phyloP scores from a whole-genome alignment of 92 coral and sea anemone genomes.

The Ricordea florida region DNA sequence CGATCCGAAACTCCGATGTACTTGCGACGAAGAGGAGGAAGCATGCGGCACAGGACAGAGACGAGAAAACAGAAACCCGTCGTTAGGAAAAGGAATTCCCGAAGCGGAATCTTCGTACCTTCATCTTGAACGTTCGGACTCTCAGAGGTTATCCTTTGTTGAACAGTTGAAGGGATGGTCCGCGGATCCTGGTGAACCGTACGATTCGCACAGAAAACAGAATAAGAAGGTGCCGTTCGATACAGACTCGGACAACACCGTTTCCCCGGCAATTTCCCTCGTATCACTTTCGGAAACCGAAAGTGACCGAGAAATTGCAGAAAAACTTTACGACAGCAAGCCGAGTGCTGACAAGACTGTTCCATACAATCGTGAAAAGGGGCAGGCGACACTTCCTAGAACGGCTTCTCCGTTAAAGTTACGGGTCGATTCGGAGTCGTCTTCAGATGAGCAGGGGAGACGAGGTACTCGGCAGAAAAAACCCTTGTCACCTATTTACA shows the following conservation, averaged over 20 bases:
- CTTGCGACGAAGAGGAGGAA: slow-evolving; percentile 74
- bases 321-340: slow-evolving; percentile 43
- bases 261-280: slow-evolving; percentile 88
- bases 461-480: slow-evolving; percentile 22
- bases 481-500: slow-evolving; percentile 15
- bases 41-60: background rate
- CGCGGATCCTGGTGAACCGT: slow-evolving; percentile 54
- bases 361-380: slow-evolving; percentile 45
- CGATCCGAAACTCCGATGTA: slow-evolving; percentile 68
- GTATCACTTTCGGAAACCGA: slow-evolving; percentile 87
- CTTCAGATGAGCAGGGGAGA: slow-evolving; percentile 68
- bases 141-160: slow-evolving; percentile 54
- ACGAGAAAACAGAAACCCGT: background rate
- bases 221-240: slow-evolving; percentile 33
- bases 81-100: background rate
- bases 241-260: slow-evolving; percentile 78
- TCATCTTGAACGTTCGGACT: slow-evolving; percentile 72
- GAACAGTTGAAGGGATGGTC: slow-evolving; percentile 74
- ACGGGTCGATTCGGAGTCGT: slow-evolving; percentile 71
- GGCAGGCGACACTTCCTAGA: slow-evolving; percentile 46
- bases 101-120: slow-evolving; percentile 50
- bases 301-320: slow-evolving; percentile 77
- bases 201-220: slow-evolving; percentile 63
- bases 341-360: slow-evolving; percentile 24
- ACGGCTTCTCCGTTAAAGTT: slow-evolving; percentile 69